Percentiles rank a stretch among this genome's conserved stretches.
Conservation (phyloP, 2,888 invertebrate species). For the Athripsodes cinereus region DNA sequence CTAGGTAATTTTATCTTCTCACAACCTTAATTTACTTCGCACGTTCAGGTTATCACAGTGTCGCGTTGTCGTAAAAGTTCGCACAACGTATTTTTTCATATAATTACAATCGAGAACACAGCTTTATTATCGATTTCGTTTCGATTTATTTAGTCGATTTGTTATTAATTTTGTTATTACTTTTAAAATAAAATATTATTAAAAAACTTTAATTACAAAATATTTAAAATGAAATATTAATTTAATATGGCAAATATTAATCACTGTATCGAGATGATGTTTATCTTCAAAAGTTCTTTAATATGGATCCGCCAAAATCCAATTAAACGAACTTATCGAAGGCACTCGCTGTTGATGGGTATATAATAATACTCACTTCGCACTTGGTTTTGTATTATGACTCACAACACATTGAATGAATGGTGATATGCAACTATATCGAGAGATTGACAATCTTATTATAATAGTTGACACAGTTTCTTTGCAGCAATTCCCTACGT, state of each 20-base stretch:
- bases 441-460: too few relatives aligned
- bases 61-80: too few relatives aligned
- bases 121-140: constrained; percentile 40
- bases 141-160: constrained; percentile 31
- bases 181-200: neutral
- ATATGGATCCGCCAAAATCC: constrained; percentile 26
- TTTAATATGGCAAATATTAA: constrained; percentile 13
- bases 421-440: too few relatives aligned
- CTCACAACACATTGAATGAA: neutral
- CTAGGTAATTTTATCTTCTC: neutral
- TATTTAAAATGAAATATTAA: neutral
- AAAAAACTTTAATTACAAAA: too few relatives aligned
- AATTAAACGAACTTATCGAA: neutral
- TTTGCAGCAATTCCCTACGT: neutral
- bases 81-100: neutral
- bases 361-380: too few relatives aligned
- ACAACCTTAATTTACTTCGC: neutral
- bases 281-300: constrained; percentile 6
- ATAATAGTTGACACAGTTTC: neutral
- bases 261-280: neutral
- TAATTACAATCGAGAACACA: too few relatives aligned
- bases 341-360: neutral
- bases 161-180: neutral
- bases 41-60: too few relatives aligned
- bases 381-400: neutral